These are phyloP conservation scores for Meloe dianella DNA, from an alignment of 2,888 invertebrate genomes.

Conservation along the genomic window DNA sequence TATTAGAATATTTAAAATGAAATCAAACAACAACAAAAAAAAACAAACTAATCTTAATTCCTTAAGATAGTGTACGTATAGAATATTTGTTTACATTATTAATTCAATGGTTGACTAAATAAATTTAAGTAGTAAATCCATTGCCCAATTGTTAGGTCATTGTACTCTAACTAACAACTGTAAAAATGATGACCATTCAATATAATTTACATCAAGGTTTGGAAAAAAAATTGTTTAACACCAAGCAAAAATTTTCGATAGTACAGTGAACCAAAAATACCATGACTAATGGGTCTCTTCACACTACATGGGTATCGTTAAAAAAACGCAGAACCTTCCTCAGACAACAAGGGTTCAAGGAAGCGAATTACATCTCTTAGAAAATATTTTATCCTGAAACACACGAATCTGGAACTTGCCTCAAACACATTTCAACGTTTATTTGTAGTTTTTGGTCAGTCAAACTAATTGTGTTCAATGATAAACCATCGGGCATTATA, in stretches of 20 bases:
- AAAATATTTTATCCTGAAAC: too few relatives aligned
- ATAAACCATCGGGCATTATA: too few relatives aligned
- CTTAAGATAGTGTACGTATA: background rate
- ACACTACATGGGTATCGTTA: too few relatives aligned
- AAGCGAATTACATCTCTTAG: too few relatives aligned
- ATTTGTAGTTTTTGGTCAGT: too few relatives aligned
- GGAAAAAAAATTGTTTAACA: background rate
- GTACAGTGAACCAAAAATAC: background rate
- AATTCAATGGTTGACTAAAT: background rate
- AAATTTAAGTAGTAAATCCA: background rate
- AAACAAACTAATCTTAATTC: background rate
- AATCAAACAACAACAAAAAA: too few relatives aligned
- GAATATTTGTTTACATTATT: background rate
- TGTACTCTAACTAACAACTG: background rate
- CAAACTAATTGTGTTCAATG: too few relatives aligned
- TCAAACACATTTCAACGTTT: too few relatives aligned
- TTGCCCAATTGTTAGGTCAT: slow-evolving; percentile 8
- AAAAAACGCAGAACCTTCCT: too few relatives aligned
- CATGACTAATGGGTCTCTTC: too few relatives aligned
- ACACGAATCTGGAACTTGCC: too few relatives aligned
- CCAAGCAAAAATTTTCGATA: background rate
- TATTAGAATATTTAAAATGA: background rate
- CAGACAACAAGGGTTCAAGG: too few relatives aligned
- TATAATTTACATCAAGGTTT: background rate
- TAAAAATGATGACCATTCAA: slow-evolving; percentile 4